Conservation (phyloP, 1,140 invertebrate species). For the Rhopalosiphum maidis region DNA sequence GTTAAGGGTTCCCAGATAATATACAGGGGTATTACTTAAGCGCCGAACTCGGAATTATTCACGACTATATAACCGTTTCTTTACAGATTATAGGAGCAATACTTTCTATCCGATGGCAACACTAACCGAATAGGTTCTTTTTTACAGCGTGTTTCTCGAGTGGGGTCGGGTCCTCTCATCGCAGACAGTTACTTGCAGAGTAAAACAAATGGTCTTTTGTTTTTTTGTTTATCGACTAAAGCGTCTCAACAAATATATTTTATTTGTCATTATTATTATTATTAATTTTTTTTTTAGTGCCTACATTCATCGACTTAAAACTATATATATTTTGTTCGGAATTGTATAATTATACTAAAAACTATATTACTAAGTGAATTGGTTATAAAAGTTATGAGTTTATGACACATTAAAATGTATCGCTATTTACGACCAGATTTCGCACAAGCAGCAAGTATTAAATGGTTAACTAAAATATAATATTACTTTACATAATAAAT, state of each 20-base stretch:
- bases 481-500: slow-evolving; percentile 9
- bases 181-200: neutral
- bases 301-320: neutral
- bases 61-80: slow-evolving; percentile 31
- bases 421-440: slow-evolving; percentile 15
- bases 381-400: slow-evolving; percentile 17
- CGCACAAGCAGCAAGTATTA: neutral
- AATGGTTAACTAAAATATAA: neutral
- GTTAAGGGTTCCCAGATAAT: slow-evolving; percentile 39
- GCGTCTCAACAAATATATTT: slow-evolving; percentile 8
- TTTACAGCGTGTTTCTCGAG: neutral
- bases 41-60: slow-evolving; percentile 38
- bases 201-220: slow-evolving; percentile 38
- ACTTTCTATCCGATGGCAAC: slow-evolving; percentile 38
- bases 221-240: slow-evolving; percentile 23
- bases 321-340: neutral
- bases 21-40: slow-evolving; percentile 37
- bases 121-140: slow-evolving; percentile 14
- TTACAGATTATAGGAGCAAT: slow-evolving; percentile 42
- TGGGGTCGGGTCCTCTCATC: neutral
- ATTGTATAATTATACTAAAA: slow-evolving; percentile 14
- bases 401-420: slow-evolving; percentile 12
- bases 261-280: slow-evolving; percentile 27
- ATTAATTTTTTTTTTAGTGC: neutral
- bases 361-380: neutral